These are phyloP conservation scores for Chrysolina haemoptera DNA, from an alignment of 2,888 invertebrate species.

Conservation along the genomic window DNA sequence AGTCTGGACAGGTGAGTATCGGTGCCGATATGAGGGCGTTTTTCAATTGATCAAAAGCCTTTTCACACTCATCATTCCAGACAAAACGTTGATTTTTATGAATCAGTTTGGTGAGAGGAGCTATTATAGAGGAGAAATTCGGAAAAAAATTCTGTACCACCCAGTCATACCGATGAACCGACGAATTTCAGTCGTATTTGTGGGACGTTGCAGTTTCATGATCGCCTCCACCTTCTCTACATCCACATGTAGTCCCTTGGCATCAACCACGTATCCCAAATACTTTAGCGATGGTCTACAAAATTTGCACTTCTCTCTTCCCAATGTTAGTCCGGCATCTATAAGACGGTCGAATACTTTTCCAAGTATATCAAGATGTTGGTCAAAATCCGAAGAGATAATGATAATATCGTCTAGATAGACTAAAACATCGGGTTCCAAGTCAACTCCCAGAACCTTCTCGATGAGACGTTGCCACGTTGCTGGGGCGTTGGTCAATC, in stretches of 20 bases:
- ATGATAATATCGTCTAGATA: too few relatives aligned
- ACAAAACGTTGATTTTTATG: too few relatives aligned
- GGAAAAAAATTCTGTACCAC: conserved; percentile 40
- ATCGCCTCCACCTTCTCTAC: conserved; percentile 26
- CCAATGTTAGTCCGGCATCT: conserved; percentile 49
- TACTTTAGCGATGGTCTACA: conserved; percentile 27
- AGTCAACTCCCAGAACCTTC: too few relatives aligned
- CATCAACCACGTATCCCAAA: conserved; percentile 25
- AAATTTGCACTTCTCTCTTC: conserved; percentile 24
- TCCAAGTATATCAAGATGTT: too few relatives aligned
- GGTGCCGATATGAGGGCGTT: conserved; percentile 46
- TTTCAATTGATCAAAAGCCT: conserved; percentile 15
- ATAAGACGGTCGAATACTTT: conserved; percentile 24
- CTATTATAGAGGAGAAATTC: too few relatives aligned
- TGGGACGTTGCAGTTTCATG: not conserved
- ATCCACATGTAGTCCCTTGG: conserved; percentile 13
- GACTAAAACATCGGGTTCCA: too few relatives aligned
- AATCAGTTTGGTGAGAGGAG: too few relatives aligned
- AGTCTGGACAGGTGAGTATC: conserved; percentile 51
- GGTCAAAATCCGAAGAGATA: too few relatives aligned
- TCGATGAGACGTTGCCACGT: too few relatives aligned
- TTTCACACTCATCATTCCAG: too few relatives aligned
- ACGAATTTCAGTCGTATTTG: conserved; percentile 31
- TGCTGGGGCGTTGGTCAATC: too few relatives aligned
- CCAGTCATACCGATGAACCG: conserved; percentile 41